Percentiles rank a stretch among this genome's conserved stretches.
phyloP scores from a whole-genome alignment of 2,113 vertebrate species.

The Paradisaea rubra region DNA sequence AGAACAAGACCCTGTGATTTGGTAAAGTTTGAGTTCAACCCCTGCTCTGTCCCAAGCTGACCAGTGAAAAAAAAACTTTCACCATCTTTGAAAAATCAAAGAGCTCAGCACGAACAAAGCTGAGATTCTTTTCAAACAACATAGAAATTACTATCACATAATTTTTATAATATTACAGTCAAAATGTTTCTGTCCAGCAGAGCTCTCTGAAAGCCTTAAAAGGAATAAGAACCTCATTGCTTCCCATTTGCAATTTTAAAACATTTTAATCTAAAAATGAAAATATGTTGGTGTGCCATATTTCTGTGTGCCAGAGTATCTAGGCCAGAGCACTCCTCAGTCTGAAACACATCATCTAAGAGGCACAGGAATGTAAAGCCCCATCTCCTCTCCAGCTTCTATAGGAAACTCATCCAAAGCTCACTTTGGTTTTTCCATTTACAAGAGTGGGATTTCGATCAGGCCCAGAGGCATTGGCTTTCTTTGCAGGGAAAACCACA shows the following conservation, averaged over 20 bases:
- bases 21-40: neutral
- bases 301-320: neutral
- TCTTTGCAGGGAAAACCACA: constrained; percentile 11
- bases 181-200: neutral
- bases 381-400: neutral
- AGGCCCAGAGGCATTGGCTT: neutral
- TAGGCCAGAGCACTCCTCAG: neutral
- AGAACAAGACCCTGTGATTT: neutral
- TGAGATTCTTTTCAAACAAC: neutral
- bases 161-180: neutral
- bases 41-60: neutral
- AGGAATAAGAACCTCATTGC: neutral
- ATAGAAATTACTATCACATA: neutral
- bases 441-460: neutral
- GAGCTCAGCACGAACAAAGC: neutral
- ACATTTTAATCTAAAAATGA: neutral
- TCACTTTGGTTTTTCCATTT: constrained; percentile 40
- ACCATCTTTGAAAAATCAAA: neutral
- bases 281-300: neutral
- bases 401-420: constrained; percentile 1
- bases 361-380: neutral
- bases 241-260: neutral
- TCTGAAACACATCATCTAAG: neutral
- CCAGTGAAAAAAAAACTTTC: neutral
- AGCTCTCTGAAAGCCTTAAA: neutral